These are phyloP conservation scores for Meliscaeva auricollis DNA, from an alignment of 2,888 invertebrate genomes.

Conservation along the genomic window DNA sequence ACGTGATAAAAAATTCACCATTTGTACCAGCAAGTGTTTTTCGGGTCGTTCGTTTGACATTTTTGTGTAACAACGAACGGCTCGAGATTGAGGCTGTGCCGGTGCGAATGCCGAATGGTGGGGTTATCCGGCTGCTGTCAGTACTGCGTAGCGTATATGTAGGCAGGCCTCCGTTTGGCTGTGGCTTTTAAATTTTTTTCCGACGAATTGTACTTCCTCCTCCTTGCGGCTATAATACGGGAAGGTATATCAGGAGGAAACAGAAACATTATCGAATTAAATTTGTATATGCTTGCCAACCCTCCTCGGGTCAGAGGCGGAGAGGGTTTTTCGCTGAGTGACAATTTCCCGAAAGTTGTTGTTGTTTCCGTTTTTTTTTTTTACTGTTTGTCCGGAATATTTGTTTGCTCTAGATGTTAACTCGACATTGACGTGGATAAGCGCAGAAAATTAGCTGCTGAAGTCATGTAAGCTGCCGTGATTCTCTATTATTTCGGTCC, in stretches of 20 bases:
- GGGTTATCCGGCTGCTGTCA: conserved; percentile 68
- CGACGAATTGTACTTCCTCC: conserved; percentile 54
- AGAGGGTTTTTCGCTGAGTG: conserved; percentile 57
- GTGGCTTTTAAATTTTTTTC: conserved; percentile 18
- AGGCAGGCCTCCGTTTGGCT: conserved; percentile 50
- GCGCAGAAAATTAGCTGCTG: conserved; percentile 77
- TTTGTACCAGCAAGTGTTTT: conserved; percentile 76
- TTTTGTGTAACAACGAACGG: conserved; percentile 68
- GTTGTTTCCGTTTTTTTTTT: conserved; percentile 16
- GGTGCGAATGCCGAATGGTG: conserved; percentile 25
- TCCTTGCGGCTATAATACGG: conserved; percentile 30
- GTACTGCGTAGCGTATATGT: conserved; percentile 38
- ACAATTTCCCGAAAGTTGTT: conserved; percentile 51
- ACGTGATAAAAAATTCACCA: conserved; percentile 74
- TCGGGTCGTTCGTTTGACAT: conserved; percentile 72
- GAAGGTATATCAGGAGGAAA: conserved; percentile 37
- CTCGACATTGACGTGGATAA: conserved; percentile 74
- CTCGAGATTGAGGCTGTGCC: conserved; percentile 30
- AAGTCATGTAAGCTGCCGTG: conserved; percentile 54
- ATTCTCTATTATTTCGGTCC: conserved; percentile 57
- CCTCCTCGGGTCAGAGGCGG: conserved; percentile 17
- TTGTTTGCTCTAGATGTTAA: conserved; percentile 57
- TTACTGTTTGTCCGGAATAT: not conserved
- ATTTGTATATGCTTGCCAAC: conserved; percentile 69
- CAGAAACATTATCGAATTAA: conserved; percentile 74